Percentiles rank a stretch among this genome's conserved stretches.
Evolutionary conservation across 2,113 vertebrate species (phyloP).

Genomic region (Ia io): DNA sequence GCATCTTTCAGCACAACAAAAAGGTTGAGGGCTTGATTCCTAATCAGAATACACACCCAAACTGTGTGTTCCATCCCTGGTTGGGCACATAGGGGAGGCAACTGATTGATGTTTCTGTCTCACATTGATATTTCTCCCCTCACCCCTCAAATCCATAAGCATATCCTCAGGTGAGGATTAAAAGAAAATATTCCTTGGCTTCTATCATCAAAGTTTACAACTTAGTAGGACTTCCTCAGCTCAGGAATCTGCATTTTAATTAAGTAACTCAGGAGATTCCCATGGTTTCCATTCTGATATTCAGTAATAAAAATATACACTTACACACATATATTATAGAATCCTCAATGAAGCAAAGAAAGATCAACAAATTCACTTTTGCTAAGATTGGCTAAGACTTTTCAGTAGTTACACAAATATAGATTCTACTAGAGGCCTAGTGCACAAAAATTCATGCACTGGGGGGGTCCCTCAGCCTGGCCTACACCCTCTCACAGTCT

Average conservation of each 20-base stretch:
- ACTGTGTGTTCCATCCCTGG: not conserved
- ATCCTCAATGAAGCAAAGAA: not conserved
- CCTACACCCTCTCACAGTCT: too few relatives aligned
- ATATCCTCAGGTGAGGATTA: too few relatives aligned
- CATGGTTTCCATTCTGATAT: not conserved
- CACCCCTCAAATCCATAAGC: not conserved
- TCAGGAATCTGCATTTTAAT: not conserved
- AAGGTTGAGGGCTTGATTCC: not conserved
- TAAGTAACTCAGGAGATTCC: not conserved
- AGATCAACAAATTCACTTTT: not conserved
- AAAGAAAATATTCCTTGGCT: not conserved
- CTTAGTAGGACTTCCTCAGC: not conserved
- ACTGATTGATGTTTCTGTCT: not conserved
- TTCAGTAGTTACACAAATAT: not conserved
- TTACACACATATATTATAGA: not conserved
- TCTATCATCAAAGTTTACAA: not conserved
- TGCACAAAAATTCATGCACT: too few relatives aligned
- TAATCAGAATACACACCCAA: not conserved
- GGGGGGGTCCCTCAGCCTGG: too few relatives aligned
- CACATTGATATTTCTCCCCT: not conserved
- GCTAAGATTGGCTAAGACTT: not conserved
- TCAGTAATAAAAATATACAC: not conserved
- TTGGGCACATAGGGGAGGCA: not conserved
- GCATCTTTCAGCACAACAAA: not conserved
- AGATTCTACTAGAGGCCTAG: not conserved